These are phyloP conservation scores for Diuraphis noxia DNA, from an alignment of 1,140 invertebrate species.

Conservation along the genomic window DNA sequence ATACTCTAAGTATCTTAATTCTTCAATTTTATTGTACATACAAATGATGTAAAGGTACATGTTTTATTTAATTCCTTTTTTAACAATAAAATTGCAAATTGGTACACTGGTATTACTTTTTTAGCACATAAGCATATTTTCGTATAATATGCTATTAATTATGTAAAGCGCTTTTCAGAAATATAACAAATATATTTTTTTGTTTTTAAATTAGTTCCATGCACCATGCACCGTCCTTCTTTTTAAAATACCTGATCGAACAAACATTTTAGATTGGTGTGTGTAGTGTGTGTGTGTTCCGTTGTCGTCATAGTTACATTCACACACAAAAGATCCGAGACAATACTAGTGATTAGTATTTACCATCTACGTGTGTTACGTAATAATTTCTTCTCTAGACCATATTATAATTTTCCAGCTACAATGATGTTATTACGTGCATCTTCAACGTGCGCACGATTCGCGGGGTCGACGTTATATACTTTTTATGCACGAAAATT, in stretches of 20 bases:
- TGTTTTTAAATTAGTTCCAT: not conserved
- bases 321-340: not conserved
- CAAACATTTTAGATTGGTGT: not conserved
- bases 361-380: not conserved
- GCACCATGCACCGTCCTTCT: not conserved
- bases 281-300: not conserved
- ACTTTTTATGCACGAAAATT: not conserved
- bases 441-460: not conserved
- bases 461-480: not conserved
- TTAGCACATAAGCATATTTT: not conserved
- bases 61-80: not conserved
- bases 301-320: constrained; percentile 23
- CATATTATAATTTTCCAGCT: not conserved
- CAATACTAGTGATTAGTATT: constrained; percentile 13
- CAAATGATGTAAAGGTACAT: not conserved
- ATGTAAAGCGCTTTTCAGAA: not conserved
- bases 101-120: not conserved
- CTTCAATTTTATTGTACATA: not conserved
- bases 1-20: not conserved
- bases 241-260: constrained; percentile 30
- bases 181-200: not conserved
- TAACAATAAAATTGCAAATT: not conserved
- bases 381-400: not conserved
- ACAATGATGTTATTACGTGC: not conserved
- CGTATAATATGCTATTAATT: not conserved